Base-by-base conservation (phyloP, 1,140 invertebrate genomes). In the Lepidurus packardi region DNA sequence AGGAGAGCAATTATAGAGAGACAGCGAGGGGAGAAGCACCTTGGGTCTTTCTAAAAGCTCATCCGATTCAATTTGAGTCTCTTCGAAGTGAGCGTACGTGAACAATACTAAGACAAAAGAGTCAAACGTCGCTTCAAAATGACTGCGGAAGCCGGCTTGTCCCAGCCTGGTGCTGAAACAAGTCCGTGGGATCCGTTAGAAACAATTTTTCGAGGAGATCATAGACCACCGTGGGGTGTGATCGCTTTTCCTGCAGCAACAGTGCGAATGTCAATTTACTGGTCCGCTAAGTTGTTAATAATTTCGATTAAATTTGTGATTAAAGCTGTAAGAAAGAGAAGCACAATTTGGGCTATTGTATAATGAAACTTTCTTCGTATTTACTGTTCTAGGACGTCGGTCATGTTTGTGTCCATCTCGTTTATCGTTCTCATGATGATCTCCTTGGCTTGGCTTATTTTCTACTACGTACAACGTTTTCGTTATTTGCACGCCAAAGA, bases 351-450 rank as follows among this genome's bases (percentile, higher is more conserved):
- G 25, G 25, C 34, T 43, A 16, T 0, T n/a, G 16, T 41, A 25
- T 78, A 78, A 41, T 13, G 74, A 16, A 34, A 47, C 42, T 21
- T n/a, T 77, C 34, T 65, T 80, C 75, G 80, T 75, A 76, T 81
- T 83, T 83, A 82, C 79, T 81, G 77, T 89, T 90, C 73, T 88
- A 92, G 92, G 81, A 93, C 92, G 13, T 95, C 93, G 1, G 94
- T 96, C 78, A 86, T 97, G 75, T 97, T 97, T 85, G 94, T 97
- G 6, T 95, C 94, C 25, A 93, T 97, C 79, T 96, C 94, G 1
- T 97, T 97, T 86, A 96, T 97, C 80, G 92, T 97, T 73, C 87
- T 97, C 76, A 96, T 97, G 93, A 91, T 97, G 79, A 96, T 97
- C 65, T 96, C 94, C 1, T 85, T 97, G 79, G 93, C 94, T 1